Evolutionary conservation across 2,797 vertebrate species (phyloP).

Genomic region (Squalus acanthias): DNA sequence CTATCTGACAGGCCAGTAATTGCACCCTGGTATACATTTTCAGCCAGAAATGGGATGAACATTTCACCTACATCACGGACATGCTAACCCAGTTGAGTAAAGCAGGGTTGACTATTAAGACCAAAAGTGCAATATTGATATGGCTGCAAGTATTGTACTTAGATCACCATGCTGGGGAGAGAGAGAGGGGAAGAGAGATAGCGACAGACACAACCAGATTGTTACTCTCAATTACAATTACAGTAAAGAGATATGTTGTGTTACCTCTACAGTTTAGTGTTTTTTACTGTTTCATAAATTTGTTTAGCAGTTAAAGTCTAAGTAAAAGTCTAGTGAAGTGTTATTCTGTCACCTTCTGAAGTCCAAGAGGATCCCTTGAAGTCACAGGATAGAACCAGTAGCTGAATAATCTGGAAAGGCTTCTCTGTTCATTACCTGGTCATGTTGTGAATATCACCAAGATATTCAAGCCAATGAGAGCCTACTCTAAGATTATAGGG

Average conservation of each 20-base stretch:
- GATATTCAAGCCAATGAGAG: not conserved
- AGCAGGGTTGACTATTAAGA: not conserved
- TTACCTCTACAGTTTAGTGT: too few species aligned
- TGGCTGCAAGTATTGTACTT: not conserved
- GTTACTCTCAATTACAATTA: not conserved
- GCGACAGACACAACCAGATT: not conserved
- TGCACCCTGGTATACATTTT: not conserved
- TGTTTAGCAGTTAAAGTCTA: too few species aligned
- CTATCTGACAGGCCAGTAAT: not conserved
- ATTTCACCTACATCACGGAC: not conserved
- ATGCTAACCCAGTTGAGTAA: not conserved
- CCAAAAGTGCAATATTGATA: too few species aligned
- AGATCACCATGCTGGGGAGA: not conserved
- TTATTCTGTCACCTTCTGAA: too few species aligned
- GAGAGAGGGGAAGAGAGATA: not conserved
- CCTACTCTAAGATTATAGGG: not conserved
- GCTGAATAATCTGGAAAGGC: not conserved
- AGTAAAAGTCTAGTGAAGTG: too few species aligned
- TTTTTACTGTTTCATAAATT: too few species aligned
- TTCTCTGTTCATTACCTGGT: not conserved
- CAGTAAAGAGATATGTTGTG: not conserved
- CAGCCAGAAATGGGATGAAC: not conserved
- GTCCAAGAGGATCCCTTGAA: not conserved
- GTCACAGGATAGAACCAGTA: not conserved
- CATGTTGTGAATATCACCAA: not conserved